Evolutionary conservation across 2,888 invertebrate species (phyloP).

Genomic region (Parapristionchus giblindavisi): DNA sequence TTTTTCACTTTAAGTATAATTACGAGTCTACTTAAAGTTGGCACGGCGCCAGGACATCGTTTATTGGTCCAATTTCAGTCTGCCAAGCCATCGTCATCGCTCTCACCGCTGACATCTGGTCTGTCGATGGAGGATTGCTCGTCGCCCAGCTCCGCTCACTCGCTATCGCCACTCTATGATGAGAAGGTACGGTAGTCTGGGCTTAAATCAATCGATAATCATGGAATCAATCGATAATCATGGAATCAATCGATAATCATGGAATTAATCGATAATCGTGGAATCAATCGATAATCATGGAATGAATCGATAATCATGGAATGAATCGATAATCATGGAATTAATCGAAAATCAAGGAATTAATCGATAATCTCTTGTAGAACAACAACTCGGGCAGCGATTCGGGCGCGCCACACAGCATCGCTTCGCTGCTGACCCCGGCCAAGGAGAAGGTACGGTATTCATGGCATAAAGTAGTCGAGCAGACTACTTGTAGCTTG

Average conservation of each 20-base stretch:
- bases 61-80: neutral
- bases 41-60: neutral
- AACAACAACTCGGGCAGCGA: neutral
- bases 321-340: neutral
- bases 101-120: conserved; percentile 27
- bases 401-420: conserved; percentile 7
- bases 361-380: neutral
- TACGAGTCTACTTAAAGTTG: too few relatives aligned
- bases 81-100: conserved; percentile 24
- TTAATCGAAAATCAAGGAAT: neutral
- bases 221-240: neutral
- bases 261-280: neutral
- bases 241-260: neutral
- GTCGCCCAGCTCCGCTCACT: neutral
- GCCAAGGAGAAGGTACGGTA: conserved; percentile 29
- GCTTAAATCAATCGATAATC: neutral
- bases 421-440: conserved; percentile 26
- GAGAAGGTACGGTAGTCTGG: conserved; percentile 25
- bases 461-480: too few relatives aligned
- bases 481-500: too few relatives aligned
- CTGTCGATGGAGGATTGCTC: conserved; percentile 20
- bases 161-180: neutral
- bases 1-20: too few relatives aligned
- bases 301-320: too few relatives aligned
- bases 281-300: neutral